phyloP scores from a whole-genome alignment of 2,797 vertebrate species.

The Phataginus tricuspis region DNA sequence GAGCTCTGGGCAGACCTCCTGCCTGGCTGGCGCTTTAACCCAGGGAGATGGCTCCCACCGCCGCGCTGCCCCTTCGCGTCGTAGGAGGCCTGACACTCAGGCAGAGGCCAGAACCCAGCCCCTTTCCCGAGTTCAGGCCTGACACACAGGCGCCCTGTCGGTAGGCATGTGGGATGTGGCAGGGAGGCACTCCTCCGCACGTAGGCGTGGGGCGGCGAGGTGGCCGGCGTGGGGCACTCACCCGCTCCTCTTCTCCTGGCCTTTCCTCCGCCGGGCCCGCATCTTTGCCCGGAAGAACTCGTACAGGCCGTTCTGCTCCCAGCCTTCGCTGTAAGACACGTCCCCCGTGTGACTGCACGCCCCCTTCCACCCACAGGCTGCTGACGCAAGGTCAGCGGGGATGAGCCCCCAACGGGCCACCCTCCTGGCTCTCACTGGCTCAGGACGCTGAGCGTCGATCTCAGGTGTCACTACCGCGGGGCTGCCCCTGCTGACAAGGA shows the following conservation, averaged over 20 bases:
- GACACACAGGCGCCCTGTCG: too few relatives aligned
- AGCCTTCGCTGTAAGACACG: constrained; percentile 92
- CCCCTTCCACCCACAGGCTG: not conserved
- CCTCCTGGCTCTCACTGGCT: not conserved
- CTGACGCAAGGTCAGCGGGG: not conserved
- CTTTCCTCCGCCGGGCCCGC: constrained; percentile 96
- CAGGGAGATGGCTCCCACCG: too few relatives aligned
- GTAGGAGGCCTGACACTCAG: too few relatives aligned
- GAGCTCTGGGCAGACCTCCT: too few relatives aligned
- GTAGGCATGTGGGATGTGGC: too few relatives aligned
- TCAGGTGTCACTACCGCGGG: rapidly evolving
- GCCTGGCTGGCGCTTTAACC: too few relatives aligned
- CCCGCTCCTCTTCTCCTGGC: constrained; percentile 96
- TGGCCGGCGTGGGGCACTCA: constrained; percentile 64
- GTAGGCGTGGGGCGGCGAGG: not conserved
- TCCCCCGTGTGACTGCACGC: rapidly evolving
- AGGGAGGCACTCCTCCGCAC: too few relatives aligned
- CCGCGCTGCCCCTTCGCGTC: too few relatives aligned
- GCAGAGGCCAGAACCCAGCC: too few relatives aligned
- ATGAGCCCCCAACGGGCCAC: rapidly evolving
- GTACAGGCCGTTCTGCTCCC: constrained; percentile 98
- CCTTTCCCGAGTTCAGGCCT: too few relatives aligned
- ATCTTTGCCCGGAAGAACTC: constrained; percentile 99
- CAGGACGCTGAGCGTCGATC: too few relatives aligned
- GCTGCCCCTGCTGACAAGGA: not conserved